A percentile compares a stretch with the other conserved stretches of the same genome.
Evolutionary conservation across 2,888 invertebrate species (phyloP).

Genomic region (Cryptops parisi): DNA sequence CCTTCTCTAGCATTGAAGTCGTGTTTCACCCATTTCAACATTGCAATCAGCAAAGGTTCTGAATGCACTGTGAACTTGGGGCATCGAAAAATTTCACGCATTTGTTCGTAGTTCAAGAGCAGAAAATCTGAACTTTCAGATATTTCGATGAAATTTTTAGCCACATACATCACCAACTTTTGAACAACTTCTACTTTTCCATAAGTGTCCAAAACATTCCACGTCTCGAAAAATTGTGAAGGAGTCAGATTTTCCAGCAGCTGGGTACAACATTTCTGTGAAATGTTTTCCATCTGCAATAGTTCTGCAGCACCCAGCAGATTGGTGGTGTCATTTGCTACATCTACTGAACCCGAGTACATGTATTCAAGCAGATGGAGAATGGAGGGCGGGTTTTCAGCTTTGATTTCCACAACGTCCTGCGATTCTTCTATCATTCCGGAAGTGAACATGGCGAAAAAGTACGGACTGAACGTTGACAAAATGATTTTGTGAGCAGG

Average conservation of each 20-base stretch:
- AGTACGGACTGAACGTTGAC: not conserved
- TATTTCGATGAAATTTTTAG: not conserved
- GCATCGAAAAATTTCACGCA: not conserved
- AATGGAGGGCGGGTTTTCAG: not conserved
- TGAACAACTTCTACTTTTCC: not conserved
- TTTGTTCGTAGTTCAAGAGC: not conserved
- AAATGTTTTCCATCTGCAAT: not conserved
- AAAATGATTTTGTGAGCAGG: not conserved
- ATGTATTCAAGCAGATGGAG: not conserved
- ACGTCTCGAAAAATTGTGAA: not conserved
- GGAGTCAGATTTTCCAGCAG: not conserved
- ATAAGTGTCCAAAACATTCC: not conserved
- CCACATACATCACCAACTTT: not conserved
- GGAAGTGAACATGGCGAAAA: not conserved
- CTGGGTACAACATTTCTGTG: not conserved
- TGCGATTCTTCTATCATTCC: not conserved
- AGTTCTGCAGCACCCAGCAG: not conserved
- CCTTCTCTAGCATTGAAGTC: not conserved
- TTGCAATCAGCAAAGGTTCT: not conserved
- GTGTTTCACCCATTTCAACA: not conserved
- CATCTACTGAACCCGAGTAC: not conserved
- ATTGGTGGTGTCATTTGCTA: not conserved
- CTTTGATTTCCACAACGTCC: not conserved
- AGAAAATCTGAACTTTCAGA: not conserved
- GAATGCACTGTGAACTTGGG: not conserved